Evolutionary conservation across 2,888 invertebrate genomes (phyloP), one percentile per base, ranked within the genome.

Genomic region (Apamea anceps): DNA sequence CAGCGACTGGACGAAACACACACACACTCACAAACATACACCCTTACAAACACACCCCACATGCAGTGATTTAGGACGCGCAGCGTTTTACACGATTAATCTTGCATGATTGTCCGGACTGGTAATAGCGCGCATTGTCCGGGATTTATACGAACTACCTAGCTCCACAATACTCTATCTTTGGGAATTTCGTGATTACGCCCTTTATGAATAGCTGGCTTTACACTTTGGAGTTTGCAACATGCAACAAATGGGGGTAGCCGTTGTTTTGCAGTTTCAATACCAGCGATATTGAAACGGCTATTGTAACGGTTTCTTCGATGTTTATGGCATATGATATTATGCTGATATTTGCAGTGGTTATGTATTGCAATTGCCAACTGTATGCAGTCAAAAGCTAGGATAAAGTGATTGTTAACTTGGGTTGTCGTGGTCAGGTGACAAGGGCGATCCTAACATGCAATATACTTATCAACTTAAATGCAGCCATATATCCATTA

Each of bases 31-130:
- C 28, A 54, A 21, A 54, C 21, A 54, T 21, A 73, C 75, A 54
- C 21, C 32, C 57, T 21, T 62, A 65, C 57, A 72, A n/a, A 57
- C 10, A 68, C 65, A 57, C 60, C 57, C 77, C 72, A 42, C 73
- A 76, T 66, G 70, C 81, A 85, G 84, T 91, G 91, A 91, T 91
- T 91, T 90, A 90, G 85, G 81, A 75, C 66, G 77, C 72, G 74
- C 82, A 82, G 79, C 88, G 88, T 88, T 91, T 89, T 90, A 85
- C 90, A 90, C 87, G 79, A 90, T 90, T 90, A 90, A 89, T 91
- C 89, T 89, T 87, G 85, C 87, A 87, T 86, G 86, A 90, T 89
- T 86, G 91, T 89, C 79, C 83, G 73, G 42, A n/a, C 74, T 84
- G 85, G 87, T 89, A 88, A 89, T 88, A 88, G 81, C 76, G 68